Percentiles rank a stretch among this genome's conserved stretches.
Conservation (phyloP, 2,888 invertebrate genomes). For the Serripes groenlandicus region DNA sequence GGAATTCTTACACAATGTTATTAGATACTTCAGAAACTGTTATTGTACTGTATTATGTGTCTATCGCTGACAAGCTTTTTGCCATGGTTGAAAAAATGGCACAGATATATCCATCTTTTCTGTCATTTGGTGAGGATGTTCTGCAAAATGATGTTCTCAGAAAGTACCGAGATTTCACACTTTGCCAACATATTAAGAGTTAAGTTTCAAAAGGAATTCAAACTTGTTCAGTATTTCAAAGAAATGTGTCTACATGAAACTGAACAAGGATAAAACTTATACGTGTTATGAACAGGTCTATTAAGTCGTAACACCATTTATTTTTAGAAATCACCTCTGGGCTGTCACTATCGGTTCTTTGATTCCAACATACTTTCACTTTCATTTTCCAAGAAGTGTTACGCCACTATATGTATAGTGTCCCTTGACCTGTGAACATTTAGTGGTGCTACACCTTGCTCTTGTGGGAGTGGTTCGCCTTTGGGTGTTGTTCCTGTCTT, state of each 20-base stretch:
- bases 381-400: no score
- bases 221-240: conserved; percentile 16
- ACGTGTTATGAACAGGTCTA: no score
- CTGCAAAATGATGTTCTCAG: conserved; percentile 5
- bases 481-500: no score
- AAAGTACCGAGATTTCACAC: conserved; percentile 1
- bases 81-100: conserved; percentile 1
- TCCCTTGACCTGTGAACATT: no score
- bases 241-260: conserved; percentile 27
- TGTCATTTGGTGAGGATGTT: neutral
- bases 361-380: no score
- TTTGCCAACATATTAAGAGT: conserved; percentile 10
- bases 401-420: no score
- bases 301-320: no score
- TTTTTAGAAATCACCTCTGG: no score
- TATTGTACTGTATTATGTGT: conserved; percentile 10
- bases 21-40: conserved; percentile 10
- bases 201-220: neutral
- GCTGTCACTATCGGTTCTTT: no score
- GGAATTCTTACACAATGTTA: conserved; percentile 6
- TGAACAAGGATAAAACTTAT: neutral
- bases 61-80: neutral
- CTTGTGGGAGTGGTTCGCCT: no score
- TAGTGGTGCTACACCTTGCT: no score
- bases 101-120: neutral